Base-by-base conservation (phyloP, 1,140 invertebrate species). In the Helicoverpa zea region DNA sequence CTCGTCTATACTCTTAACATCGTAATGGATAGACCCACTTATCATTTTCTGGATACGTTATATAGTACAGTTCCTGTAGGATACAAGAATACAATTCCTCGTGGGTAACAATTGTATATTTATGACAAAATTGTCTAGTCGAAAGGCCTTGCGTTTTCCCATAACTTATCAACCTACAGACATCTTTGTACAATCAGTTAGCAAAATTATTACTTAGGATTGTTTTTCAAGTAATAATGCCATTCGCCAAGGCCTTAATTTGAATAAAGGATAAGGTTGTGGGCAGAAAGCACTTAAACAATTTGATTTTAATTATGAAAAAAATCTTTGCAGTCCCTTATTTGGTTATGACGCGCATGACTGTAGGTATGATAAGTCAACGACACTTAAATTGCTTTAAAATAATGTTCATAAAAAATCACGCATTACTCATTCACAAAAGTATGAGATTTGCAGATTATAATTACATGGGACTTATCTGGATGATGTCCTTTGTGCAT, bases 401-500 rank as follows among this genome's bases (percentile, higher is more conserved):
- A 81, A 70, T 81, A 59, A 70, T 56, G 18, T 0, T 16, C 51
- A 47, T 43, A 77, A 77, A 70, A 77, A 68, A 13, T 51, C 12
- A 12, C 13, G 30, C 58, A 43, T 79, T 82, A 79, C 49, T 81
- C 70, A 61, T 58, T 73, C 23, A 49, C 70, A 68, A 64, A 16
- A 29, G 18, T 76, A 68, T 80, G 29, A 29, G 51, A 66, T 56
- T 3, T 13, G 29, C 49, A 23, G 63, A 18, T 58, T 52, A 5
- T 73, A 73, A 73, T 80, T 73, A 80, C 30, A 86, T 74, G 58
- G 70, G 83, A 79, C 76, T 74, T 85, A 89, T 89, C 89, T 81
- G 58, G 66, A 87, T 86, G 84, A 83, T 86, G 85, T 87, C 86
- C 83, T 89, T 90, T 85, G 81, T 88, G 83, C 80, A 84, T 84